Conservation (phyloP, 1,140 invertebrate species). For the Tetragonula clypearis region DNA sequence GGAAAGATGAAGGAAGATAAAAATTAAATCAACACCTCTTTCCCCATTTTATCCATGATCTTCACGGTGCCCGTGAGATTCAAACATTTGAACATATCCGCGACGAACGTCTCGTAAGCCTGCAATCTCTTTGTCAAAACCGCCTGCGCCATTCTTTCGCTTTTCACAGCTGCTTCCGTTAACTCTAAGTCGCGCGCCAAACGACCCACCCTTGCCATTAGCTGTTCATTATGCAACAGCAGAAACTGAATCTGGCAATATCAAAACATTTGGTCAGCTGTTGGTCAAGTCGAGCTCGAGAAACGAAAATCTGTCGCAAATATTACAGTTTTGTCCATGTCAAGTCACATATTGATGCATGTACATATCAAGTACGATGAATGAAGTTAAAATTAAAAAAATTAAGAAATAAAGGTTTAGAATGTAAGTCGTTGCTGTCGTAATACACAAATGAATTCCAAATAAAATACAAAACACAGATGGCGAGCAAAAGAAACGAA, state of each 20-base stretch:
- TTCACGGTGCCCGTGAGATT: neutral
- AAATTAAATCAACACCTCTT: neutral
- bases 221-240: slow-evolving; percentile 4
- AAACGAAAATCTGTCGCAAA: neutral
- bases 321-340: neutral
- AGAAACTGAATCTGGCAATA: slow-evolving; percentile 8
- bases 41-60: neutral
- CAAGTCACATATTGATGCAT: neutral
- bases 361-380: no score
- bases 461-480: neutral
- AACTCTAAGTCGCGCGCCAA: slow-evolving; percentile 10
- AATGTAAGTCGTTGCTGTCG: no score
- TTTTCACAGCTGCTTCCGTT: neutral
- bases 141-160: neutral
- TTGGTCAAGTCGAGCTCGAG: neutral
- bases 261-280: neutral
- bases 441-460: no score
- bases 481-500: neutral
- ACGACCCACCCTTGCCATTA: neutral
- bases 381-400: no score
- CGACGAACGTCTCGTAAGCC: neutral
- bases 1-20: no score
- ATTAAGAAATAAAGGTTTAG: no score
- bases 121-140: neutral
- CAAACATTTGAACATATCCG: slow-evolving; percentile 12